Conservation (phyloP, 2,888 invertebrate genomes). For the Loripinus fragilis region DNA sequence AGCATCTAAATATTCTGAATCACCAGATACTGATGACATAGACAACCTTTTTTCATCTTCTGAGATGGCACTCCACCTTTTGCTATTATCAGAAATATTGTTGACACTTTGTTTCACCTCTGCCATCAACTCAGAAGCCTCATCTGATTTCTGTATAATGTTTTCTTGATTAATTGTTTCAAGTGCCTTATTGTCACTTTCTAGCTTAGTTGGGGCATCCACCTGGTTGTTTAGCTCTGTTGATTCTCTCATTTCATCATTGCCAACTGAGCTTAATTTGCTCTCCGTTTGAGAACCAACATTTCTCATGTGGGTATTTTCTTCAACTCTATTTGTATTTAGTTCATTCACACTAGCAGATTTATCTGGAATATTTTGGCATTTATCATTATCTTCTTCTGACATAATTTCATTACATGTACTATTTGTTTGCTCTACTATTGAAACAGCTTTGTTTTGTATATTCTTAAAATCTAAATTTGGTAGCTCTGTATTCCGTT, state of each 20-base stretch:
- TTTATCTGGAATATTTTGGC: background rate
- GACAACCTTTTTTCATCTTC: slow-evolving; percentile 3
- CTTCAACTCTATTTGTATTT: background rate
- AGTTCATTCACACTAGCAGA: background rate
- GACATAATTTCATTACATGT: background rate
- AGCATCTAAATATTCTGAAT: slow-evolving; percentile 11
- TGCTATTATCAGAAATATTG: background rate
- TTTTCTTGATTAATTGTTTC: background rate
- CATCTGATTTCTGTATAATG: background rate
- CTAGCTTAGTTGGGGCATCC: background rate
- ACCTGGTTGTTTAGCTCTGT: too few species aligned
- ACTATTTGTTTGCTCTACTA: background rate
- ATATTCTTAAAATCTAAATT: background rate
- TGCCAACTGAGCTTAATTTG: background rate
- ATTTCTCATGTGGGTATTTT: background rate
- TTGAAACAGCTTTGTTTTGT: background rate
- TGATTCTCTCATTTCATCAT: too few species aligned
- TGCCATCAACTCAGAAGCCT: background rate
- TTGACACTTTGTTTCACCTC: background rate
- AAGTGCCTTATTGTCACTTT: background rate
- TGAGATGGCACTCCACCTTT: background rate
- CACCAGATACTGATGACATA: background rate
- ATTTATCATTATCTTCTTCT: background rate
- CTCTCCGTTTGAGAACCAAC: background rate
- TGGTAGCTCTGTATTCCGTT: background rate